Base-by-base conservation (phyloP, 2,797 vertebrate genomes). In the Gallinago nigripennis region DNA sequence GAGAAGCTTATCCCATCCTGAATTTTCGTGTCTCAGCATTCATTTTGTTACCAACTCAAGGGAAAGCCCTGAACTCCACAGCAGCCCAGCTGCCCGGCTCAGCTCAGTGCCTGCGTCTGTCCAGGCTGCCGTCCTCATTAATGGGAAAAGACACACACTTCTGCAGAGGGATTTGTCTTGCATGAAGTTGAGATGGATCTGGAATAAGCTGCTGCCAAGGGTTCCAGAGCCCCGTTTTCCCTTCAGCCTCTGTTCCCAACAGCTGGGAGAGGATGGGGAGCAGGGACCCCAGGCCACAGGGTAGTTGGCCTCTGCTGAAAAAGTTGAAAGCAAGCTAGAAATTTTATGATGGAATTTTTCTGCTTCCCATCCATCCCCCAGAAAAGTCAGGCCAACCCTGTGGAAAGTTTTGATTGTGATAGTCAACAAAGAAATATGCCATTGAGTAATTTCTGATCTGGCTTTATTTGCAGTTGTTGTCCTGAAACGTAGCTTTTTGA, bases 391-490 rank as follows among this genome's bases (percentile, higher is more conserved):
- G 30, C 56, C 56, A 77, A 73, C 51, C 51, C 16, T 37, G n/a
- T 82, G 71, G 37, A 93, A 94, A 80, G 33, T 60, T 95, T 82
- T 82, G 41, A 61, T 53, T 82, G 33, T 53, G 71, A 64, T 58
- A 64, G 64, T 82, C 88, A 94, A 31, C 9, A 2, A 70, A 89
- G 48, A 94, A 77, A 75, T 56, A 73, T 43, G n/a, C 6, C 79
- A 87, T 61, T 91, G 83, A 89, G 48, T 90, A 92, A 87, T n/a
- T 95, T 77, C 48, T 95, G 71, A 80, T 84, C 41, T 82, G 65
- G 30, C 27, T 87, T 75, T 77, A 80, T 78, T 86, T 93, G 41
- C 50, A 50, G 50, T 50, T 80, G 25, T 75, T 93, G 35, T 76
- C 58, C 66, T 70, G 43, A 92, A 91, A 66, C 1, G 2, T 37